These are phyloP conservation scores for Saturnia pavonia DNA, from an alignment of 2,888 invertebrate genomes.

Conservation along the genomic window DNA sequence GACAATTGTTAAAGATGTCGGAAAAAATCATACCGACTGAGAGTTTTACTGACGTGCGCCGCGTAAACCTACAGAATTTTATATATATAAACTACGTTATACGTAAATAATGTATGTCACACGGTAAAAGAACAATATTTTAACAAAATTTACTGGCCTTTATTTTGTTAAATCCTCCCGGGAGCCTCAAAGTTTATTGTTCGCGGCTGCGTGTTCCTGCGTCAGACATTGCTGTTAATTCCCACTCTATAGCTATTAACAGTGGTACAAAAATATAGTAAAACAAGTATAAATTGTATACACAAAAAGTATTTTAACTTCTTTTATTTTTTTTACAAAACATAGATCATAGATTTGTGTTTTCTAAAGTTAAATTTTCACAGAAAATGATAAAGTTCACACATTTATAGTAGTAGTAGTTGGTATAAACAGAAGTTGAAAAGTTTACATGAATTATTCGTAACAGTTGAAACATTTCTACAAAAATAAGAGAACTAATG, in stretches of 20 bases:
- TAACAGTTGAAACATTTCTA: neutral
- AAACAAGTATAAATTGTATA: neutral
- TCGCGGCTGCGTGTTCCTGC: neutral
- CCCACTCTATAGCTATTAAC: neutral
- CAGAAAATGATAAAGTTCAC: neutral
- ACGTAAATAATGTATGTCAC: neutral
- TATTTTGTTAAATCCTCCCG: slow-evolving; percentile 11
- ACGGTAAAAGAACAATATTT: neutral
- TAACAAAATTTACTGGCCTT: neutral
- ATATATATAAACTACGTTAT: neutral
- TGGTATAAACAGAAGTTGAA: neutral
- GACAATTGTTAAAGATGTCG: no score
- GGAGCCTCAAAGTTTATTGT: slow-evolving; percentile 10
- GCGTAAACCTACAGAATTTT: no score
- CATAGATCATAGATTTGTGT: no score
- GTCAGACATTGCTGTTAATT: slow-evolving; percentile 3
- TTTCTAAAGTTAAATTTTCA: neutral
- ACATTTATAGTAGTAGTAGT: neutral
- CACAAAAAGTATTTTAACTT: neutral
- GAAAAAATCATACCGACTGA: no score
- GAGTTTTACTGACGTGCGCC: no score
- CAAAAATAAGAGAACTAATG: neutral
- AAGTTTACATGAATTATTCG: neutral
- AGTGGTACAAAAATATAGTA: neutral
- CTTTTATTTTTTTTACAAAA: no score